Percentiles rank a stretch among this genome's conserved stretches.
phyloP scores from a whole-genome alignment of 1,140 invertebrate species.

The Conopomorpha cramerella region DNA sequence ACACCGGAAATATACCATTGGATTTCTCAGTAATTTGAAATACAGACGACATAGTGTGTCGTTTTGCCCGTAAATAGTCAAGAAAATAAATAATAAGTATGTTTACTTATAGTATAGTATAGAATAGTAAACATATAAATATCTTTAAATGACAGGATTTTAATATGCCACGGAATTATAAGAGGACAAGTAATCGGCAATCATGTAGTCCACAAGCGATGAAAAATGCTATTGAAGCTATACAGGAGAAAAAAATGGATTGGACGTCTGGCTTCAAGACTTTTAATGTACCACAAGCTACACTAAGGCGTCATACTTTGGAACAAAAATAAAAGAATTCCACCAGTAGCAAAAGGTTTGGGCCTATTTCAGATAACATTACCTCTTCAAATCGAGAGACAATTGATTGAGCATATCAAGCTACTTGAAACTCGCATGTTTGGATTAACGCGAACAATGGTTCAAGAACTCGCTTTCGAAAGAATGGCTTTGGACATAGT shows the following conservation, averaged over 20 bases:
- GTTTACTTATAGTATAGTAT: too few species aligned
- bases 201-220: slow-evolving; percentile 6
- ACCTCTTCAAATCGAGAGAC: slow-evolving; percentile 7
- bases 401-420: slow-evolving; percentile 7
- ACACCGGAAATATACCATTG: too few species aligned
- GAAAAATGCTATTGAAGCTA: slow-evolving; percentile 10
- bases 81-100: too few species aligned
- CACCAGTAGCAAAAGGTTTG: slow-evolving; percentile 2
- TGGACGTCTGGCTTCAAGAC: slow-evolving; percentile 14
- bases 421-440: slow-evolving; percentile 8
- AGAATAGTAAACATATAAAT: too few species aligned
- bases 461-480: slow-evolving; percentile 7
- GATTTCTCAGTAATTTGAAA: too few species aligned
- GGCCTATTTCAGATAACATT: too few species aligned
- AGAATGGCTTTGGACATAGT: slow-evolving; percentile 3
- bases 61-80: too few species aligned
- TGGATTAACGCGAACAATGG: slow-evolving; percentile 4
- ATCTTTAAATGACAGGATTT: too few species aligned
- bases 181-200: slow-evolving; percentile 7
- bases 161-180: slow-evolving; percentile 9
- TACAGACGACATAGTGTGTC: too few species aligned
- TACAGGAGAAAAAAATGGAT: slow-evolving; percentile 12
- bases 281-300: slow-evolving; percentile 16
- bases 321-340: slow-evolving; percentile 7
- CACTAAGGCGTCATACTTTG: slow-evolving; percentile 10